Percentiles rank a stretch among this genome's conserved stretches.
phyloP scores from a whole-genome alignment of 2,113 vertebrate genomes.

The Oophaga pumilio region DNA sequence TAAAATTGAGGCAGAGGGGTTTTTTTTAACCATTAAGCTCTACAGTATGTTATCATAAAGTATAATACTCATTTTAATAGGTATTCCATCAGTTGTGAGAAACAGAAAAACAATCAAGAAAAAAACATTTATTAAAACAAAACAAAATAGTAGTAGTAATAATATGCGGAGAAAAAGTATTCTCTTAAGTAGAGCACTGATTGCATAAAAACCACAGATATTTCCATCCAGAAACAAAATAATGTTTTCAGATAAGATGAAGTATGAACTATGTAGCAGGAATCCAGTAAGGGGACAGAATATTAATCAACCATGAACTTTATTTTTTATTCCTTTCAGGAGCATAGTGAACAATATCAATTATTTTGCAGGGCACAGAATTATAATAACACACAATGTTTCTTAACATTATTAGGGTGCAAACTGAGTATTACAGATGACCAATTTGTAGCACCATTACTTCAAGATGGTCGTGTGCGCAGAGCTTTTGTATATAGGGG shows the following conservation, averaged over 20 bases:
- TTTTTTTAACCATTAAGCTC: not conserved
- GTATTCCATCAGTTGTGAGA: not conserved
- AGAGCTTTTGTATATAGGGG: too few species aligned
- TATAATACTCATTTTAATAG: constrained; percentile 1
- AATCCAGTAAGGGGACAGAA: not conserved
- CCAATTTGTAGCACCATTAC: too few species aligned
- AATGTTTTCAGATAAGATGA: not conserved
- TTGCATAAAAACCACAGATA: not conserved
- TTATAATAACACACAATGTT: too few species aligned
- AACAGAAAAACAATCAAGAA: not conserved
- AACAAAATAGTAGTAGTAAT: not conserved
- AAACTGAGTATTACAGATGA: too few species aligned
- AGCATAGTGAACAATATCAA: too few species aligned
- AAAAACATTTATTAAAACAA: not conserved
- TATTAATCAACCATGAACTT: too few species aligned
- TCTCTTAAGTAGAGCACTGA: too few species aligned
- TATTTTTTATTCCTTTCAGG: too few species aligned
- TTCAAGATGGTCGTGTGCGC: too few species aligned
- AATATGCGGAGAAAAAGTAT: too few species aligned
- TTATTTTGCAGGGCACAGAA: too few species aligned
- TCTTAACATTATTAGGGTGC: too few species aligned
- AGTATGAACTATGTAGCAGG: not conserved
- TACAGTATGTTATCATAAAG: not conserved
- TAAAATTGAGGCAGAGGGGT: not conserved
- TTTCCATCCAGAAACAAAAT: not conserved